Conservation (phyloP, 2,797 vertebrate species). For the Naso thynnoides region DNA sequence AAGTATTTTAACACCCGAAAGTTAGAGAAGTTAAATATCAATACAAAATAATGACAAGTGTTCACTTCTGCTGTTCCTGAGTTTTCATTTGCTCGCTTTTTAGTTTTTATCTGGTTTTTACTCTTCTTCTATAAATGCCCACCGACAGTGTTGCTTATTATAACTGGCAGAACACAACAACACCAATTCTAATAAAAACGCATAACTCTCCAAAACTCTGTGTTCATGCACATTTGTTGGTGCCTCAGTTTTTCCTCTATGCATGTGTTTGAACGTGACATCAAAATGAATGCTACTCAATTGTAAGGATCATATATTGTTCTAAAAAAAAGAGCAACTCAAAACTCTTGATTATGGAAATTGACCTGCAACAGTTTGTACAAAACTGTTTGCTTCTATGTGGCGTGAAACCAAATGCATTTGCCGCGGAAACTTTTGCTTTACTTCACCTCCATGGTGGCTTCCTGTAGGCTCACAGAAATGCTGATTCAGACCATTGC, state of each 20-base stretch:
- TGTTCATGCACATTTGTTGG: constrained; percentile 36
- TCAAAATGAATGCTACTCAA: constrained; percentile 63
- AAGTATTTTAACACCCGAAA: constrained; percentile 31
- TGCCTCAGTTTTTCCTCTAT: constrained; percentile 47
- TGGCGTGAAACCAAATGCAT: constrained; percentile 29
- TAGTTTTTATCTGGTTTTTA: neutral
- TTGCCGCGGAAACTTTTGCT: neutral
- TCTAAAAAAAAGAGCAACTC: constrained; percentile 57
- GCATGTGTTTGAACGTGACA: constrained; percentile 56
- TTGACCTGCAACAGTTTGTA: constrained; percentile 38
- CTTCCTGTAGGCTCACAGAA: neutral
- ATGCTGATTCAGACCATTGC: neutral
- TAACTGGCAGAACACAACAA: constrained; percentile 21
- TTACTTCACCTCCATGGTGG: constrained; percentile 1
- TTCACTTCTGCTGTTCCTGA: constrained; percentile 5
- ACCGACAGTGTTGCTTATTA: constrained; percentile 8
- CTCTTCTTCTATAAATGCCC: constrained; percentile 3
- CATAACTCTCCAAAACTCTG: constrained; percentile 35
- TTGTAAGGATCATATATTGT: constrained; percentile 70
- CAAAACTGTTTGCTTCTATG: constrained; percentile 40
- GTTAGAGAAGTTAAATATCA: constrained; percentile 14
- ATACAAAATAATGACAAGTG: constrained; percentile 7
- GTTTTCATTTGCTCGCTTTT: constrained; percentile 12
- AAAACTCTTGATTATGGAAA: constrained; percentile 54
- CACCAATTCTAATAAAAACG: neutral